phyloP scores from a whole-genome alignment of 1,140 invertebrate species.

The Hycleus cichorii region DNA sequence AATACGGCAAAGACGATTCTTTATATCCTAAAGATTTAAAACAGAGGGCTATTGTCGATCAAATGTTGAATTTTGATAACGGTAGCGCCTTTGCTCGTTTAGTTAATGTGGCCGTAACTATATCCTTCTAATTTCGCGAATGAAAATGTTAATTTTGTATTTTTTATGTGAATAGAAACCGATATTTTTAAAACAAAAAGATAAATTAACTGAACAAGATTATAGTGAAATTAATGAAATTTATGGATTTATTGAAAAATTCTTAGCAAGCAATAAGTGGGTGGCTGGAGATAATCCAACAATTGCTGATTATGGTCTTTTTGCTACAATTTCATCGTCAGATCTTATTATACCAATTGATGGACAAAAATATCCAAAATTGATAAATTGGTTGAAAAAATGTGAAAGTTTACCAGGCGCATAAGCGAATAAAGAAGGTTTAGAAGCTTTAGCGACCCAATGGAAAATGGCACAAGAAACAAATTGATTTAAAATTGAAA shows the following conservation, averaged over 20 bases:
- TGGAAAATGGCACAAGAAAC: no score
- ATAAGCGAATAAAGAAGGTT: not conserved
- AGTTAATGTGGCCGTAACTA: conserved; percentile 14
- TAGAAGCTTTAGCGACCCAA: no score
- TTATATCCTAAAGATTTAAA: conserved; percentile 53
- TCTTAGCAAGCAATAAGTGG: conserved; percentile 23
- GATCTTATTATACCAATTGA: not conserved
- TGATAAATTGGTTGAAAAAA: not conserved
- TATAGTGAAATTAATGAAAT: conserved; percentile 17
- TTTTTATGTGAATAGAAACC: not conserved
- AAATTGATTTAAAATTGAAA: no score
- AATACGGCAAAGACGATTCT: conserved; percentile 48
- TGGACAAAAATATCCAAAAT: not conserved
- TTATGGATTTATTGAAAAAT: conserved; percentile 34
- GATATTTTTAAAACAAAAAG: not conserved
- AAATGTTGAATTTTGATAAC: conserved; percentile 44
- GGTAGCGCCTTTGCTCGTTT: conserved; percentile 42
- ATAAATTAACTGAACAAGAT: not conserved
- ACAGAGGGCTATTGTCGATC: conserved; percentile 47
- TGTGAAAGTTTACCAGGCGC: conserved; percentile 4
- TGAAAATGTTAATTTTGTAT: not conserved
- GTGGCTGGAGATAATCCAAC: conserved; percentile 42
- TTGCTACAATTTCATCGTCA: conserved; percentile 12
- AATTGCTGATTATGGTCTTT: conserved; percentile 44
- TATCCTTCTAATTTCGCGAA: not conserved